Evolutionary conservation across 2,113 vertebrate genomes (phyloP).

Genomic region (Psilopsiagon aymara): DNA sequence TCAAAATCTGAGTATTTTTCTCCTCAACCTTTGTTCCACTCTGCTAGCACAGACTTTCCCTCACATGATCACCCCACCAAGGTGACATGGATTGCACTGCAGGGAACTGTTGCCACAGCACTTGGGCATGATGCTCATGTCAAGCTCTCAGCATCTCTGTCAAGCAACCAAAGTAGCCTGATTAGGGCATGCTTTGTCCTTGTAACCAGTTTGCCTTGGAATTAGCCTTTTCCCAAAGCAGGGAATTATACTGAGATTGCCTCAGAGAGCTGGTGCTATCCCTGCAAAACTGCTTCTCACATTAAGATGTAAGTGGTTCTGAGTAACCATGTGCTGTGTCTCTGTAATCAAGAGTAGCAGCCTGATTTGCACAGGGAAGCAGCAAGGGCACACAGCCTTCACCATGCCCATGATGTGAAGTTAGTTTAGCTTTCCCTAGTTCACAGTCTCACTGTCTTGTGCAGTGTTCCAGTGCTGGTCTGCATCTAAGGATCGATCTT

Average conservation of each 20-base stretch:
- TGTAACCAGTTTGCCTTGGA: not conserved
- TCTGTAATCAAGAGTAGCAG: not conserved
- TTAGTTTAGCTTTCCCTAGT: not conserved
- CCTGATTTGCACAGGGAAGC: not conserved
- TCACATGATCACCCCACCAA: not conserved
- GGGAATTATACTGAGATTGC: not conserved
- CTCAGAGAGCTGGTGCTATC: accelerated
- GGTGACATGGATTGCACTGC: not conserved
- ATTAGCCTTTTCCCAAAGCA: not conserved
- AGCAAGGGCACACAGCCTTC: not conserved
- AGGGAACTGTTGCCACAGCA: not conserved
- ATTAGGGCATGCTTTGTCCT: not conserved
- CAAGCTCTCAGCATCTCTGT: not conserved
- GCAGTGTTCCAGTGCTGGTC: not conserved
- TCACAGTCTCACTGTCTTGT: not conserved
- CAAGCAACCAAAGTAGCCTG: not conserved
- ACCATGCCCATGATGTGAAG: accelerated
- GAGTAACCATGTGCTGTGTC: not conserved
- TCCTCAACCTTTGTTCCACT: not conserved
- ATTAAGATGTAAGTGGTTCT: not conserved
- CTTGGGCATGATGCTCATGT: accelerated
- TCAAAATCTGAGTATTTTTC: not conserved
- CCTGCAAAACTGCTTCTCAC: not conserved
- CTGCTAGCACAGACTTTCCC: not conserved
- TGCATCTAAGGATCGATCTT: not conserved